Percentiles rank a stretch among this genome's conserved stretches.
phyloP scores from a whole-genome alignment of 2,888 invertebrate species.

The Philereme vetulata region DNA sequence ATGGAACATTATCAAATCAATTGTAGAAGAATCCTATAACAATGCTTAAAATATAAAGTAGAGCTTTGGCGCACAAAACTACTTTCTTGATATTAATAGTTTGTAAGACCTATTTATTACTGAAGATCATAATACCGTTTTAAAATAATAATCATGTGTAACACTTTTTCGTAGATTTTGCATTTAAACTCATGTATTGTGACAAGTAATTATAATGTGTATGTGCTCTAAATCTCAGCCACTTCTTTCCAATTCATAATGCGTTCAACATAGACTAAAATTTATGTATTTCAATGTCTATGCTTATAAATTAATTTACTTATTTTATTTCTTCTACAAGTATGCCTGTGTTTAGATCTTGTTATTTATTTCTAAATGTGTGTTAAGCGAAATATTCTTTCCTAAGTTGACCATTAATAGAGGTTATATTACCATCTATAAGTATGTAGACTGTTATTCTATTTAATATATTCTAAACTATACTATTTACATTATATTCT shows the following conservation, averaged over 20 bases:
- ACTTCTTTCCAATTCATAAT: slow-evolving; percentile 51
- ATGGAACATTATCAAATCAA: slow-evolving; percentile 37
- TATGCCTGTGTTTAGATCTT: slow-evolving; percentile 33
- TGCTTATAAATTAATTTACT: slow-evolving; percentile 1
- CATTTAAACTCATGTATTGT: slow-evolving; percentile 81
- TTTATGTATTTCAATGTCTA: slow-evolving; percentile 2
- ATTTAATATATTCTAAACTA: slow-evolving; percentile 37
- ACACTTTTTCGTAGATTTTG: slow-evolving; percentile 79
- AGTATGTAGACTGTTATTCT: slow-evolving; percentile 33
- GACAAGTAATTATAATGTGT: slow-evolving; percentile 75
- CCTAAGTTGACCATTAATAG: slow-evolving; percentile 27
- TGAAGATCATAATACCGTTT: slow-evolving; percentile 70
- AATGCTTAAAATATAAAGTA: slow-evolving; percentile 72
- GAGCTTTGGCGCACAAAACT: slow-evolving; percentile 80
- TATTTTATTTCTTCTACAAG: slow-evolving; percentile 22
- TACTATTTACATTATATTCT: slow-evolving; percentile 43
- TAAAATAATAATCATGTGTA: slow-evolving; percentile 77
- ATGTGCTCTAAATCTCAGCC: slow-evolving; percentile 69
- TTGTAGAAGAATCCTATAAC: slow-evolving; percentile 45
- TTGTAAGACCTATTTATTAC: slow-evolving; percentile 69
- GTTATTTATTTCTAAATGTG: slow-evolving; percentile 24
- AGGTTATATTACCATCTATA: slow-evolving; percentile 22
- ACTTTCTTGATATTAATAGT: slow-evolving; percentile 68
- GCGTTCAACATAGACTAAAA: slow-evolving; percentile 22
- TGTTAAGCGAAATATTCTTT: slow-evolving; percentile 15